Conservation (phyloP, 92 coral and sea anemone species). For the Montipora capitata region DNA sequence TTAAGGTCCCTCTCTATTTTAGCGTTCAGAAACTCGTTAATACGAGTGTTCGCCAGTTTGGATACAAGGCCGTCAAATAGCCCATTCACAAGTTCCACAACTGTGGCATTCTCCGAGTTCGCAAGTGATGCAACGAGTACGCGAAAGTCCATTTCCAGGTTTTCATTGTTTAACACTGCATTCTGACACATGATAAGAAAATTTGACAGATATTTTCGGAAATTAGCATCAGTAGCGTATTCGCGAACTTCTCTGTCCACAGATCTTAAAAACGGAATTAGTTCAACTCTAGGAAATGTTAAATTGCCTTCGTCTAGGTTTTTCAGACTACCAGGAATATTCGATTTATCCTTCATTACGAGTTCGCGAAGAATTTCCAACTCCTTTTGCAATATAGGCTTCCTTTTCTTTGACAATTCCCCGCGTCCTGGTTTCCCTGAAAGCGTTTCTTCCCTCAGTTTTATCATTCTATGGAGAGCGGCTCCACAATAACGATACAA, state of each 20-base stretch:
- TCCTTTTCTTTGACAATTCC: slow-evolving; percentile 20
- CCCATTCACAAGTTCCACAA: slow-evolving; percentile 29
- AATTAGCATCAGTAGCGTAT: too few relatives aligned
- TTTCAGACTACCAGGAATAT: too few relatives aligned
- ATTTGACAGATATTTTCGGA: too few relatives aligned
- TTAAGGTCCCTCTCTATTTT: slow-evolving; percentile 53
- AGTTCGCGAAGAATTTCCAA: slow-evolving; percentile 27
- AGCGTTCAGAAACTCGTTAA: slow-evolving; percentile 34
- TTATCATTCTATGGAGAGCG: slow-evolving; percentile 38
- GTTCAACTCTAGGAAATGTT: too few relatives aligned
- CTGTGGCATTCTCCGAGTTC: too few relatives aligned
- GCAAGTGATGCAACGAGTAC: slow-evolving; percentile 7
- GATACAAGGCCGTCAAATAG: slow-evolving; percentile 35
- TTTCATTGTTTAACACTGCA: not conserved
- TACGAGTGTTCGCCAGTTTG: slow-evolving; percentile 31
- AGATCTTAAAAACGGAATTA: slow-evolving; percentile 22
- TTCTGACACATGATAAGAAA: too few relatives aligned
- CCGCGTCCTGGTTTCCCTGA: too few relatives aligned
- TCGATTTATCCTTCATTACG: too few relatives aligned
- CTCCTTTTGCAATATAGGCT: slow-evolving; percentile 3
- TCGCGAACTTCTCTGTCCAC: too few relatives aligned
- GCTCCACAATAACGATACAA: slow-evolving; percentile 60
- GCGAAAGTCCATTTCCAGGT: slow-evolving; percentile 36
- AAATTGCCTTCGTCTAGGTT: too few relatives aligned
- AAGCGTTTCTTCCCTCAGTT: too few relatives aligned